Percentiles rank a stretch among this genome's conserved stretches.
Evolutionary conservation across 2,797 vertebrate species (phyloP).

Genomic region (Saxicola maurus): DNA sequence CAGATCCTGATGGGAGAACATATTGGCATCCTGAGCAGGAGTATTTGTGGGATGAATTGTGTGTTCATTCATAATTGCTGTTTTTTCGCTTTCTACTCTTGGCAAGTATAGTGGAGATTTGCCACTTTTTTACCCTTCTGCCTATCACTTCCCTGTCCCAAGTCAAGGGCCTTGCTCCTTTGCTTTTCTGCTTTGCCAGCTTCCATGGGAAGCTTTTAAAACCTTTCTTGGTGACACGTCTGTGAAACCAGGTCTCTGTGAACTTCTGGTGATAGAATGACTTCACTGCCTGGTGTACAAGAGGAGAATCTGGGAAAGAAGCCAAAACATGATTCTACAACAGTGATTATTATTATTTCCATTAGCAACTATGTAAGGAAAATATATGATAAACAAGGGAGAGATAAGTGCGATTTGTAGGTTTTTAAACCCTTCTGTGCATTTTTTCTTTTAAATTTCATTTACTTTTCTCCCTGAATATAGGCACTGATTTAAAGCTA

Average conservation of each 20-base stretch:
- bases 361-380: neutral
- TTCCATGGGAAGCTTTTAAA: neutral
- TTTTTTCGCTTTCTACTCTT: neutral
- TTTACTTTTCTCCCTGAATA: neutral
- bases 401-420: neutral
- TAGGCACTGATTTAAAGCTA: neutral
- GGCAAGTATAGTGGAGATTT: neutral
- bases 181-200: neutral
- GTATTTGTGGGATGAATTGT: neutral
- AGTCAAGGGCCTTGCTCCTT: neutral
- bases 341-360: neutral
- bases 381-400: slow-evolving; percentile 24
- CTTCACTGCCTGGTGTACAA: neutral
- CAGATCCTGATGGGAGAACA: neutral
- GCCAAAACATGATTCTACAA: neutral
- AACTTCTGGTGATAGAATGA: neutral
- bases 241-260: neutral
- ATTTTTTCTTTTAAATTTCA: neutral
- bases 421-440: neutral
- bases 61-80: neutral
- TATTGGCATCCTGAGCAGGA: neutral
- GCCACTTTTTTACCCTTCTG: neutral
- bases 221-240: neutral
- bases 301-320: slow-evolving; percentile 12
- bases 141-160: neutral